phyloP scores from a whole-genome alignment of 2,113 vertebrate genomes.

The Aspidoscelis tigris region DNA sequence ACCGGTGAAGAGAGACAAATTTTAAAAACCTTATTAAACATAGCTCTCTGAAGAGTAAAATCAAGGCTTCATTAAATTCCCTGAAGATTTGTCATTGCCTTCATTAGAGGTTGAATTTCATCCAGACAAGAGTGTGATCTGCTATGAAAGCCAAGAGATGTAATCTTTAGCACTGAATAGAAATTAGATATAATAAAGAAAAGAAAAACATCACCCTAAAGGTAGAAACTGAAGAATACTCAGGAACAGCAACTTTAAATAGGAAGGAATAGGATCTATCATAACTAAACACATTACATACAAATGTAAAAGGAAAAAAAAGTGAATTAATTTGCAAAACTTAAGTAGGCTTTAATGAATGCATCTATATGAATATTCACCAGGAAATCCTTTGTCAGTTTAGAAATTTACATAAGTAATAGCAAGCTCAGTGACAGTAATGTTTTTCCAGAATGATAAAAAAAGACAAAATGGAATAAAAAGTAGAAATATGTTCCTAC shows the following conservation, averaged over 20 bases:
- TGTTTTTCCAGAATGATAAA: constrained; percentile 30
- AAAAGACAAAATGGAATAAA: constrained; percentile 17
- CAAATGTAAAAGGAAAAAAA: background rate
- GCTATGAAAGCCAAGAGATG: constrained; percentile 14
- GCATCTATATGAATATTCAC: constrained; percentile 36
- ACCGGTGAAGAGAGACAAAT: background rate
- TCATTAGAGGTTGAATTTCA: constrained; percentile 14
- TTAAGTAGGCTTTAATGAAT: background rate
- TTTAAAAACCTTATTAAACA: constrained; percentile 4
- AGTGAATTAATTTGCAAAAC: constrained; percentile 39
- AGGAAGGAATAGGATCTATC: constrained; percentile 29
- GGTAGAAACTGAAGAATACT: constrained; percentile 15
- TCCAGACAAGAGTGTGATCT: background rate
- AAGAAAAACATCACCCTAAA: background rate
- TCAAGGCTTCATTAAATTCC: background rate
- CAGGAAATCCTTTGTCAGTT: constrained; percentile 30
- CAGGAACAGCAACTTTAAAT: constrained; percentile 5
- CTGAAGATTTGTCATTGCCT: constrained; percentile 16
- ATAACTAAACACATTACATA: constrained; percentile 20
- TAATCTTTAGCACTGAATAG: constrained; percentile 1
- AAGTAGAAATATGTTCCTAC: constrained; percentile 5
- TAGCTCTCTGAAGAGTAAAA: background rate
- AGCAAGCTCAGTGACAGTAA: constrained; percentile 23
- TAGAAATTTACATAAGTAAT: constrained; percentile 19
- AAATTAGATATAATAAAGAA: background rate